Conservation (phyloP, 2,888 invertebrate genomes). For the Nephrotoma appendiculata region DNA sequence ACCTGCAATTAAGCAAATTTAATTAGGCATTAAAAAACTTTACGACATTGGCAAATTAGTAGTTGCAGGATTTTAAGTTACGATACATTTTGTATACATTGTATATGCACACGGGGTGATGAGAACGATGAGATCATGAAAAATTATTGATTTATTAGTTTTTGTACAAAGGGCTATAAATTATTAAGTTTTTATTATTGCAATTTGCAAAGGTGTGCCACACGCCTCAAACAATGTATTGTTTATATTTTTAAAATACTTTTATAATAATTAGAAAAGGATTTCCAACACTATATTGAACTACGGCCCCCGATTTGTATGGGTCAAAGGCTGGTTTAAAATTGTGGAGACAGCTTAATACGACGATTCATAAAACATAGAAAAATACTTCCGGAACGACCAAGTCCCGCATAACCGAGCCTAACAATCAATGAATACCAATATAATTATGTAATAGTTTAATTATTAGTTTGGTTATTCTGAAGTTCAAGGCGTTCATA, state of each 20-base stretch:
- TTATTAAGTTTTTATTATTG: not conserved
- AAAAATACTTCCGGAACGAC: no score
- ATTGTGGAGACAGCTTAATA: no score
- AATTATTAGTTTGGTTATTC: not conserved
- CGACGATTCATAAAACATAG: no score
- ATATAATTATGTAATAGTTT: not conserved
- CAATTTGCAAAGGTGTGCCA: not conserved
- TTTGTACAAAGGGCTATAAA: not conserved
- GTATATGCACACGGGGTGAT: not conserved
- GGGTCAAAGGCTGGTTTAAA: no score
- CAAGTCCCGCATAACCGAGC: not conserved
- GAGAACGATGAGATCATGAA: not conserved
- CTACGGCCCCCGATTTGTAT: no score
- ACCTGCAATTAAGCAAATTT: not conserved
- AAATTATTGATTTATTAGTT: not conserved
- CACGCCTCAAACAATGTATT: not conserved
- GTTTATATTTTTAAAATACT: no score
- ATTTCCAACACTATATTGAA: no score
- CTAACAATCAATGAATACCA: not conserved
- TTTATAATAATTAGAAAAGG: no score
- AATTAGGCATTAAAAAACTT: not conserved
- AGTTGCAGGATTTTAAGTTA: not conserved
- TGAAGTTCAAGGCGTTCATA: not conserved
- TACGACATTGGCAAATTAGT: not conserved
- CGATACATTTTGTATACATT: not conserved